Evolutionary conservation across 2,888 invertebrate genomes (phyloP), one percentile per base, ranked within the genome.

Genomic region (Crepidodera aurea): DNA sequence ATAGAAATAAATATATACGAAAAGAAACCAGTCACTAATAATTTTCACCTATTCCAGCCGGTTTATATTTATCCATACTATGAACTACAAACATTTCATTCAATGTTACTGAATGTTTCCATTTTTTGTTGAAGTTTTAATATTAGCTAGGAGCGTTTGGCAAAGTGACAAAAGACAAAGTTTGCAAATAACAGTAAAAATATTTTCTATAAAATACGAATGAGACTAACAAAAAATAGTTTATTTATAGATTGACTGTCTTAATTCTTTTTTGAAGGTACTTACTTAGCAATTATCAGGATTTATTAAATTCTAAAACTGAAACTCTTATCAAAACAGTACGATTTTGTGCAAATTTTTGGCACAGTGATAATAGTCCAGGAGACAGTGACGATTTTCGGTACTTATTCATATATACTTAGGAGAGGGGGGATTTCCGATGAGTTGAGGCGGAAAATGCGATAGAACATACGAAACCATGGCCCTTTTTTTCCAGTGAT

Each of bases 61-160:
- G 13, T 27, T 48, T 27, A 27, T 19, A 48, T 48, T 48, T 48
- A 48, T 15, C 15, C 16, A 12, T 48, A 48, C 29, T 48, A 48
- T 10, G 8, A 15, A 13, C 42, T 29, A 55, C 44, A 55, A 55
- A 55, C 27, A 32, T 32, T 42, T 29, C 32, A 56, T 46, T 56
- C 46, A 37, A 7, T 12, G 22, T 37, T 46, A 46, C 16, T 22
- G 34, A 48, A 48, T 46, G 29, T 46, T 37, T 56, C 37, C 8
- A 13, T 29, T 56, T 56, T 48, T 56, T 37, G 19, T 16, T 37
- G 39, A 15, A 37, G 56, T 48, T 56, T 46, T 56, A 56, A 46
- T 56, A 56, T 56, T 56, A 56, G 56, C 56, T 29, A 46, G 46
- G 18, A 22, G 27, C 46, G 25, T n/a, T 56, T 56, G 56, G 56